Conservation (phyloP, 2,113 vertebrate species). For the Sarotherodon lohbergeri region DNA sequence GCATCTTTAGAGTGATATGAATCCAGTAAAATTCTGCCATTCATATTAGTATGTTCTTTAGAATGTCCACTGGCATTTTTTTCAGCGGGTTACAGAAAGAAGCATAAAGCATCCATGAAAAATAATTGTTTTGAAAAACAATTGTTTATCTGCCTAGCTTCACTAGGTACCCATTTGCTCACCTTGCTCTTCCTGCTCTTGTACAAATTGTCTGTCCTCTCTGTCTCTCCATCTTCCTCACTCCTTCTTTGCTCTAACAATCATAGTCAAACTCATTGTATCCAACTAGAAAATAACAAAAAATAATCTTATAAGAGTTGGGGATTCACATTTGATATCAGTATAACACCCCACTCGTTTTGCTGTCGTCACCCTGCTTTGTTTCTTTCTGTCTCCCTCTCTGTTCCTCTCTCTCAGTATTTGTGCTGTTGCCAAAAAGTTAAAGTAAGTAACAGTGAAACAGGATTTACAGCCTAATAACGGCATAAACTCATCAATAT, state of each 20-base stretch:
- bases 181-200: background rate
- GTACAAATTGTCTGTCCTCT: background rate
- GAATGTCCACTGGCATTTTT: background rate
- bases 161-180: background rate
- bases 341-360: background rate
- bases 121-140: background rate
- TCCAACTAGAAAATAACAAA: background rate
- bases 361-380: background rate
- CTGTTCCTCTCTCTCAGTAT: background rate
- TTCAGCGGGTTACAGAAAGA: background rate
- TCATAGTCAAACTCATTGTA: background rate
- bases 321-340: background rate
- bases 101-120: accelerated
- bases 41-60: background rate
- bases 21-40: background rate
- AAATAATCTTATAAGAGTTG: background rate
- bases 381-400: background rate
- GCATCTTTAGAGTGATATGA: background rate
- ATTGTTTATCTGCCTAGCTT: background rate
- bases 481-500: background rate
- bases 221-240: background rate
- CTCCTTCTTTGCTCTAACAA: background rate
- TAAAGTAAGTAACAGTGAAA: background rate
- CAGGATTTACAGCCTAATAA: background rate
- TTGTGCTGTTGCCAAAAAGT: background rate